Base-by-base conservation (phyloP, 2,797 vertebrate species). In the Chloroceryle amazona region DNA sequence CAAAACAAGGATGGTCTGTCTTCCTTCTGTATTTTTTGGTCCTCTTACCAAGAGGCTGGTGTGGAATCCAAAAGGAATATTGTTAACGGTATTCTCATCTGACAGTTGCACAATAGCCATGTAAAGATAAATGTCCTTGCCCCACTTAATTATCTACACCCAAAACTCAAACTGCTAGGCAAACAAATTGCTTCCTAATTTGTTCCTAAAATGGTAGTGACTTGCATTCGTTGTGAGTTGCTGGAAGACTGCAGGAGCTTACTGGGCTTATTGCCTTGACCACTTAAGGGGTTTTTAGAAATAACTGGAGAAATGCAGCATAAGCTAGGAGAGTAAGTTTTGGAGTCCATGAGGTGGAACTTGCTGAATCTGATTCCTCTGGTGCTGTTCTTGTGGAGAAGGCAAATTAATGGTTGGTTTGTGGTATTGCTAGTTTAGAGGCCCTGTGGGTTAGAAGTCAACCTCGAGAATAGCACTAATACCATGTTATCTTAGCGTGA, bases 111-210 rank as follows among this genome's bases (percentile, higher is more conserved):
- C 86, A 87, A 73, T 60, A 92, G 46, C 52, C 26, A 28, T 23
- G 37, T 74, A 79, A 84, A 95, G 93, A 74, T 94, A 90, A 91
- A 76, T 66, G 87, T 92, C 71, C 71, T 91, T 89, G 44, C 60
- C 81, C 83, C 47, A 54, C 51, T 21, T 90, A 67, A 90, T 96
- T 81, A 88, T 76, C 81, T 96, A 86, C 66, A 95, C 82, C 28
- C 66, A 47, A 81, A 95, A 94, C 91, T 55, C 87, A 95, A 96
- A 81, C 76, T 90, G 35, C 41, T n/a, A 72, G 55, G 58, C 85
- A 95, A 93, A 95, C 89, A 95, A 95, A 95, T 94, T 81, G 63
- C 91, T 95, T 94, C 73, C 93, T 90, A 75, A 86, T 95, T 94
- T 90, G 76, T 90, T 94, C 47, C 51, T 94, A 52, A 93, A 96